Conservation (phyloP, 1,140 invertebrate species). For the Cyrtorhinus lividipennis region DNA sequence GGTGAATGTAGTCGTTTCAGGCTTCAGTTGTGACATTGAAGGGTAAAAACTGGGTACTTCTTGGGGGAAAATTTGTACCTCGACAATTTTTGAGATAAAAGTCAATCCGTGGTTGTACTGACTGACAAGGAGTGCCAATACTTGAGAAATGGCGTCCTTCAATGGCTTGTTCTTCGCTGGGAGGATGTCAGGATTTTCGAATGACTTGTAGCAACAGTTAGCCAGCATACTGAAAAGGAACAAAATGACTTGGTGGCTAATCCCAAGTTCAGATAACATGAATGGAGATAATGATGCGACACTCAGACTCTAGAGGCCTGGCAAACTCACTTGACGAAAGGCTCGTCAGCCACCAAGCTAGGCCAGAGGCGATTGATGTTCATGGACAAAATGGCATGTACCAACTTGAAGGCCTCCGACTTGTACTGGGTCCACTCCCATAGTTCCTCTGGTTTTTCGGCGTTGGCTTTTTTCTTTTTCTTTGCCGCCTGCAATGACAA, state of each 20-base stretch:
- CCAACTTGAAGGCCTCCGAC: slow-evolving; percentile 44
- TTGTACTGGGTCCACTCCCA: slow-evolving; percentile 41
- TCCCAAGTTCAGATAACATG: not conserved
- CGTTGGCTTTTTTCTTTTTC: slow-evolving; percentile 27
- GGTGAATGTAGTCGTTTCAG: no score
- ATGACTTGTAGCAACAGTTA: slow-evolving; percentile 28
- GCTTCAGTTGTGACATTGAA: no score
- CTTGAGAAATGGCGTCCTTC: slow-evolving; percentile 55
- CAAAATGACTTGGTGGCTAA: slow-evolving; percentile 46
- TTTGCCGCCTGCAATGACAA: not conserved
- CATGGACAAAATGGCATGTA: slow-evolving; percentile 48
- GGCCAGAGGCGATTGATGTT: slow-evolving; percentile 60
- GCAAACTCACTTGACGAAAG: slow-evolving; percentile 57
- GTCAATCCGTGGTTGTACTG: slow-evolving; percentile 60
- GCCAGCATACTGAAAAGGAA: slow-evolving; percentile 89
- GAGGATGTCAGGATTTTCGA: slow-evolving; percentile 24
- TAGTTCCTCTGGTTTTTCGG: slow-evolving; percentile 28
- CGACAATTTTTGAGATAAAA: slow-evolving; percentile 48
- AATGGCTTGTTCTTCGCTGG: slow-evolving; percentile 42
- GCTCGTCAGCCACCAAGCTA: slow-evolving; percentile 65
- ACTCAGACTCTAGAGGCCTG: no score
- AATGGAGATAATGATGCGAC: not conserved
- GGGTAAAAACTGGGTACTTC: no score
- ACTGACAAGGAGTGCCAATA: slow-evolving; percentile 65
- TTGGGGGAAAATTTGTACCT: no score